phyloP scores from a whole-genome alignment of 2,797 vertebrate genomes.

The Acrocephalus scirpaceus region DNA sequence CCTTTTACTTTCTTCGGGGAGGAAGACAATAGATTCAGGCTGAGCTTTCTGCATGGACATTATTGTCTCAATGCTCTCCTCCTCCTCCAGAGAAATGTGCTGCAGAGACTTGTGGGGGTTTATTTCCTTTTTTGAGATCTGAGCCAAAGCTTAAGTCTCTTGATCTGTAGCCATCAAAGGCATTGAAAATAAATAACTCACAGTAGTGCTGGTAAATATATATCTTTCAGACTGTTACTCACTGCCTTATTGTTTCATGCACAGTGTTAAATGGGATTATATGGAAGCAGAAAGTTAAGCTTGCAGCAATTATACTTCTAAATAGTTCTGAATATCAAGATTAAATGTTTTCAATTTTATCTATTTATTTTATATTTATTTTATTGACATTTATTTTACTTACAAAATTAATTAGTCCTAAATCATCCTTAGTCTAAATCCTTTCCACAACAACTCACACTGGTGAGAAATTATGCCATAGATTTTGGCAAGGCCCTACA shows the following conservation, averaged over 20 bases:
- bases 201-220: not conserved
- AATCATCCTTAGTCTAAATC: not conserved
- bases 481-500: not conserved
- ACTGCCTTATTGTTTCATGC: not conserved
- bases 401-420: not conserved
- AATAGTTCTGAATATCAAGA: not conserved
- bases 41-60: not conserved
- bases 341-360: not conserved
- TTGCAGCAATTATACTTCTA: not conserved
- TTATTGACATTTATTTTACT: not conserved
- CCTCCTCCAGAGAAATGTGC: not conserved
- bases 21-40: not conserved
- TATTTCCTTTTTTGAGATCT: constrained; percentile 13
- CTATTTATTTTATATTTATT: not conserved
- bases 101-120: not conserved
- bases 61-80: not conserved
- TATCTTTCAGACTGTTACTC: not conserved
- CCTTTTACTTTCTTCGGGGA: not conserved
- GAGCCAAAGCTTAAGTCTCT: not conserved
- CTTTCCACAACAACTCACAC: not conserved
- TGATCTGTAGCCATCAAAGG: not conserved
- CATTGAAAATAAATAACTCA: not conserved
- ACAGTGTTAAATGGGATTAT: not conserved
- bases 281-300: not conserved
- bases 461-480: not conserved